Conservation (phyloP, 2,888 invertebrate species). For the Pteria penguin region DNA sequence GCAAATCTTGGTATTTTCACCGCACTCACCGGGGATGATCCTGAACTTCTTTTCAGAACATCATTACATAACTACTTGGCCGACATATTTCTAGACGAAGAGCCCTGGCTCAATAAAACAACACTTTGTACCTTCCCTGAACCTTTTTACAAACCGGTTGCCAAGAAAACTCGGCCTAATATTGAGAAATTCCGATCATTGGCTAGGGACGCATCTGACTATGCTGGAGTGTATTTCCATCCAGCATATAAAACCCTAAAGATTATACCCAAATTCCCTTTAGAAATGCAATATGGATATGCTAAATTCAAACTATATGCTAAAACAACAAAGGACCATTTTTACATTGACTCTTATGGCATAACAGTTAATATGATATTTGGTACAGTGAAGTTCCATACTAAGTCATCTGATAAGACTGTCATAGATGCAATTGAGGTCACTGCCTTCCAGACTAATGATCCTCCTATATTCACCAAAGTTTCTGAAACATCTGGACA, state of each 20-base stretch:
- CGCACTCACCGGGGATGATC: conserved; percentile 66
- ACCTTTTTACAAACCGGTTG: conserved; percentile 50
- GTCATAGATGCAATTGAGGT: conserved; percentile 42
- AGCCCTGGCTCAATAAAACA: conserved; percentile 71
- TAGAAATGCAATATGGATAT: conserved; percentile 50
- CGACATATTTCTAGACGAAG: conserved; percentile 67
- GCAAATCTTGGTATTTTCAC: conserved; percentile 66
- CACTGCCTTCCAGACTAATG: conserved; percentile 53
- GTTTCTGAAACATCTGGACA: not conserved
- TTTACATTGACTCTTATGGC: conserved; percentile 51
- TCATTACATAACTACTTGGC: conserved; percentile 66
- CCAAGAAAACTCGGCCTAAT: not conserved
- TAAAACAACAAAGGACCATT: conserved; percentile 38
- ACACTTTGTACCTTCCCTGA: conserved; percentile 73
- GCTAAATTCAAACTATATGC: conserved; percentile 55
- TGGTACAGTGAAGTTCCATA: not conserved
- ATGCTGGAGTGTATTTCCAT: conserved; percentile 58
- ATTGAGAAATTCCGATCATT: conserved; percentile 39
- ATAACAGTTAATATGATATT: conserved; percentile 12
- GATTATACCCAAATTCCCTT: conserved; percentile 24
- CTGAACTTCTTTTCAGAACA: conserved; percentile 57
- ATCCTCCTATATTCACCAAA: conserved; percentile 54
- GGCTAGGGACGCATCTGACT: conserved; percentile 38
- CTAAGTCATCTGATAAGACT: not conserved
- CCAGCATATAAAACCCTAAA: conserved; percentile 55